phyloP scores from a whole-genome alignment of 2,888 invertebrate genomes.

The Drosophila putrida region DNA sequence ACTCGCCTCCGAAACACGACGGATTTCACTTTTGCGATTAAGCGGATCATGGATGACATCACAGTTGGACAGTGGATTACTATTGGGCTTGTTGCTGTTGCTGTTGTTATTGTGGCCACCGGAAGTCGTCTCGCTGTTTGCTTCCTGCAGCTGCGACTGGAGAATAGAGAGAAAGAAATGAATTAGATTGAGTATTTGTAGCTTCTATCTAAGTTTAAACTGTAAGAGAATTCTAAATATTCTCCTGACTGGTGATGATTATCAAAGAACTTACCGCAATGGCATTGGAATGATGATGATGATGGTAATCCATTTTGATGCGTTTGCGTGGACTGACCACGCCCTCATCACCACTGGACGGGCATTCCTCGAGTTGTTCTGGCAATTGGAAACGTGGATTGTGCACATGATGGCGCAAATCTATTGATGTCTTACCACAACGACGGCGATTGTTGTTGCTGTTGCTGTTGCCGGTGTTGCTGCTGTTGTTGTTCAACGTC shows the following conservation, averaged over 20 bases:
- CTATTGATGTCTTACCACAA: slow-evolving; percentile 85
- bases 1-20: slow-evolving; percentile 86
- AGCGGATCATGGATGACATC: slow-evolving; percentile 84
- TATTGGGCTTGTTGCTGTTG: slow-evolving; percentile 57
- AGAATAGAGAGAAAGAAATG: neutral
- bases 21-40: slow-evolving; percentile 86
- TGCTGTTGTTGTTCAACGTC: slow-evolving; percentile 48
- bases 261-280: slow-evolving; percentile 75
- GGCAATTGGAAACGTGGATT: slow-evolving; percentile 90
- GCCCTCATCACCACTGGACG: slow-evolving; percentile 89
- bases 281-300: slow-evolving; percentile 85
- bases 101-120: slow-evolving; percentile 58
- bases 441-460: slow-evolving; percentile 82
- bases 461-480: slow-evolving; percentile 3
- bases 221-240: neutral
- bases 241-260: too few relatives aligned
- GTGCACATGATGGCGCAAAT: slow-evolving; percentile 88
- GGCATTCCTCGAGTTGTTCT: slow-evolving; percentile 90
- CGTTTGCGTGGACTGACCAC: slow-evolving; percentile 89
- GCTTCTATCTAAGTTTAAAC: neutral
- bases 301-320: slow-evolving; percentile 87
- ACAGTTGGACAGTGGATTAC: slow-evolving; percentile 84
- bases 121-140: slow-evolving; percentile 41
- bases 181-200: too few relatives aligned
- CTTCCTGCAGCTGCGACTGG: slow-evolving; percentile 66